phyloP scores from a whole-genome alignment of 2,888 invertebrate genomes.

The Meteorus colon region DNA sequence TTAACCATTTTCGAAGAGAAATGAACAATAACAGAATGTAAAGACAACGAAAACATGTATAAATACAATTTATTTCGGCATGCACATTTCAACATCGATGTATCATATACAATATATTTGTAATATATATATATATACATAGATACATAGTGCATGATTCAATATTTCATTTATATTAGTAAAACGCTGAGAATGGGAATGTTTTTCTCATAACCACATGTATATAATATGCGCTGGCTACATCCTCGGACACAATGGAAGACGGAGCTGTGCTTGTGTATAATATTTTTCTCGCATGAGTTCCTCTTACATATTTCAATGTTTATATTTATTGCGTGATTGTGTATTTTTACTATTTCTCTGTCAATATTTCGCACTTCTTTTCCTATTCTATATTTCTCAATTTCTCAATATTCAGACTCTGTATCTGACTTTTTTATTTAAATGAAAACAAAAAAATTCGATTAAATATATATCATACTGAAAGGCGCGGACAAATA shows the following conservation, averaged over 20 bases:
- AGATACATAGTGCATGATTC: background rate
- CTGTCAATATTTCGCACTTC: constrained; percentile 43
- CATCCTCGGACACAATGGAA: constrained; percentile 8
- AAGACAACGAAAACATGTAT: background rate
- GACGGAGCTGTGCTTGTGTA: constrained; percentile 36
- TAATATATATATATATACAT: background rate
- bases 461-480: background rate
- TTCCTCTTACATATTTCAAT: background rate
- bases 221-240: constrained; percentile 1
- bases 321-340: constrained; percentile 32
- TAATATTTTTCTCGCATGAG: constrained; percentile 42
- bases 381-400: constrained; percentile 1
- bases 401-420: constrained; percentile 32
- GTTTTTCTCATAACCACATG: background rate
- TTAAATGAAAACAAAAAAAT: constrained; percentile 20
- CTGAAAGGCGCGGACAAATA: constrained; percentile 48
- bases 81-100: background rate
- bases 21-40: constrained; percentile 33
- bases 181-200: background rate
- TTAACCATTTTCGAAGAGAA: constrained; percentile 50
- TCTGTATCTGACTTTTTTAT: constrained; percentile 28
- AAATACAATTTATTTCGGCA: constrained; percentile 6
- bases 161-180: background rate
- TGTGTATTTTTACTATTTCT: constrained; percentile 38
- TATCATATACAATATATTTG: background rate